Conservation (phyloP, 2,797 vertebrate genomes). For the Danio tinwini region DNA sequence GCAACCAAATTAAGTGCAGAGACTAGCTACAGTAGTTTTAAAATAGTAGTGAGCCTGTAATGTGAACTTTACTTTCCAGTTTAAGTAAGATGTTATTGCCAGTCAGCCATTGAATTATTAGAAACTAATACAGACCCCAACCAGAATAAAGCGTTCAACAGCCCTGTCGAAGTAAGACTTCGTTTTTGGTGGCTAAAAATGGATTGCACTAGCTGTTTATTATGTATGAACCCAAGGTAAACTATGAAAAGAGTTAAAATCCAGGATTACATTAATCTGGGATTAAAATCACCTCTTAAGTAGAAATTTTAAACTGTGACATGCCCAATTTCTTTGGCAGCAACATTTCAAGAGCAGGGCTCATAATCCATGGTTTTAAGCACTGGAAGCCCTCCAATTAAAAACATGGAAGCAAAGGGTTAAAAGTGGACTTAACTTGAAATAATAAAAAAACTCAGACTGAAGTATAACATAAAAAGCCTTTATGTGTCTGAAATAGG, state of each 20-base stretch:
- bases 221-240: background rate
- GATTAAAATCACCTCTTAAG: background rate
- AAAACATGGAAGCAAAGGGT: background rate
- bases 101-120: too few species aligned
- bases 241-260: background rate
- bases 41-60: too few species aligned
- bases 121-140: too few species aligned
- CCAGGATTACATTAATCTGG: background rate
- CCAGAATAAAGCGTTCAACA: too few species aligned
- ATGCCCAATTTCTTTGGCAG: background rate
- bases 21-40: too few species aligned
- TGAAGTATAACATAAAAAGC: background rate
- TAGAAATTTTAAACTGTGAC: background rate
- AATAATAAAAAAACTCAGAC: background rate
- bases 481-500: too few species aligned
- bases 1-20: background rate
- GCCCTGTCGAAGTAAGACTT: too few species aligned
- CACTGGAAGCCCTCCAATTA: background rate
- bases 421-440: slow-evolving; percentile 7
- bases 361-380: slow-evolving; percentile 13
- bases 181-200: too few species aligned
- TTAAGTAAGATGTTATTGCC: too few species aligned
- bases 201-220: background rate
- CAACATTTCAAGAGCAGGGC: background rate
- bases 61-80: too few species aligned